Base-by-base conservation (phyloP, 2,113 vertebrate species). In the Ophiodon elongatus region DNA sequence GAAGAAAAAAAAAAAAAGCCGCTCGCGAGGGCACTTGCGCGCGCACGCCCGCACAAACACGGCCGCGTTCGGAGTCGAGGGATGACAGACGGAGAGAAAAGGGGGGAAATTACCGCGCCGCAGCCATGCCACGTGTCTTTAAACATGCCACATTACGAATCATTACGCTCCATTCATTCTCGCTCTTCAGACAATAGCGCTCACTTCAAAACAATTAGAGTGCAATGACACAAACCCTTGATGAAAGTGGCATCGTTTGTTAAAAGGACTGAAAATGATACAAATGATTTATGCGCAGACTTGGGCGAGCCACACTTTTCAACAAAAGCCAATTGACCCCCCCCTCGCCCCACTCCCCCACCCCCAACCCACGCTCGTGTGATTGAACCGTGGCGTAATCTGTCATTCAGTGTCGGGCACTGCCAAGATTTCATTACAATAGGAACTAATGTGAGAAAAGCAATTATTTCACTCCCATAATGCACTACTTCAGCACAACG, bases 391-490 rank as follows among this genome's bases (percentile, higher is more conserved):
- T 43, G 74, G 73, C 64, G 52, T 87, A 92, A 92, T 94, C 92
- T 89, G 93, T 90, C 90, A 93, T 89, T 93, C 89, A 87, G 69
- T 31, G 86, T 75, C 50, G 29, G 71, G 82, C 57, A 60, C 83
- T 68, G 91, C 82, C 87, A 74, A 68, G 73, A 88, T 93, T 92
- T 90, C 91, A 94, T 95, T 93, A 92, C 92, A 94, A 94, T 91
- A 87, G 88, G 79, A 92, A 85, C 88, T 93, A 94, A 93, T 93
- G 91, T 90, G 90, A 88, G 86, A 86, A 93, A 94, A 94, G 94
- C 93, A 94, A 95, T 94, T 94, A 94, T 91, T 92, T 70, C 81
- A 70, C 85, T 85, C 81, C 68, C 74, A 89, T 92, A 93, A 93
- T 93, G 90, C 90, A 92, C 90, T 91, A 81, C 88, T 92, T 72